A percentile compares a stretch with the other conserved stretches of the same genome.
phyloP scores from a whole-genome alignment of 1,140 invertebrate genomes.

The Trigoniulus corallinus region DNA sequence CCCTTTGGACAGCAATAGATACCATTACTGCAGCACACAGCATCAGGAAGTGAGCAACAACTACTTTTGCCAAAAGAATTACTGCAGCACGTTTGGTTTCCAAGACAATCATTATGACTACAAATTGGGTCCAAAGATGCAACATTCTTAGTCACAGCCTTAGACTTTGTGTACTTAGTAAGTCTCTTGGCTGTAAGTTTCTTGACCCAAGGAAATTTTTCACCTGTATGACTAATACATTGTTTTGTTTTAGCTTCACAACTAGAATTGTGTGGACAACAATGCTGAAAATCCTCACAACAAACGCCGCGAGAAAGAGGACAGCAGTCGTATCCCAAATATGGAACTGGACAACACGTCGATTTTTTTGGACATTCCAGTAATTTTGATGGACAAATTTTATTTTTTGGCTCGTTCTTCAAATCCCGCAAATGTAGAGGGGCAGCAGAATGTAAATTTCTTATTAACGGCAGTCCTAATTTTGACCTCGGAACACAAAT shows the following conservation, averaged over 20 bases:
- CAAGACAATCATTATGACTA: too few species aligned
- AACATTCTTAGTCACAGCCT: too few species aligned
- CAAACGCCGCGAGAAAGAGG: not conserved
- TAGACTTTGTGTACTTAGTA: not conserved
- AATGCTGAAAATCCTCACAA: not conserved
- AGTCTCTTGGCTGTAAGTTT: not conserved
- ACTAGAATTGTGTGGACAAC: not conserved
- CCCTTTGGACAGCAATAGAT: not conserved
- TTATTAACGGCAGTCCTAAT: not conserved
- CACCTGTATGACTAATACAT: not conserved
- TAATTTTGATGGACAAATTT: not conserved
- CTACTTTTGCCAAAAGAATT: not conserved
- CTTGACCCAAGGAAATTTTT: not conserved
- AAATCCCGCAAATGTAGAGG: not conserved
- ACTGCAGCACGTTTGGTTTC: not conserved
- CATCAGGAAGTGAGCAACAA: not conserved
- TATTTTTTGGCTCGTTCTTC: not conserved
- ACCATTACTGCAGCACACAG: not conserved
- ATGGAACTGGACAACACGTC: not conserved
- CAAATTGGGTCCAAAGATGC: too few species aligned
- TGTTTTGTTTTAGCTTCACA: not conserved
- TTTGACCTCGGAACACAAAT: not conserved
- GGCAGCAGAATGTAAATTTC: not conserved
- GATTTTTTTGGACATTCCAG: not conserved
- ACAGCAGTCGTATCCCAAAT: not conserved